Conservation (phyloP, 2,797 vertebrate species). For the Typhlichthys subterraneus region DNA sequence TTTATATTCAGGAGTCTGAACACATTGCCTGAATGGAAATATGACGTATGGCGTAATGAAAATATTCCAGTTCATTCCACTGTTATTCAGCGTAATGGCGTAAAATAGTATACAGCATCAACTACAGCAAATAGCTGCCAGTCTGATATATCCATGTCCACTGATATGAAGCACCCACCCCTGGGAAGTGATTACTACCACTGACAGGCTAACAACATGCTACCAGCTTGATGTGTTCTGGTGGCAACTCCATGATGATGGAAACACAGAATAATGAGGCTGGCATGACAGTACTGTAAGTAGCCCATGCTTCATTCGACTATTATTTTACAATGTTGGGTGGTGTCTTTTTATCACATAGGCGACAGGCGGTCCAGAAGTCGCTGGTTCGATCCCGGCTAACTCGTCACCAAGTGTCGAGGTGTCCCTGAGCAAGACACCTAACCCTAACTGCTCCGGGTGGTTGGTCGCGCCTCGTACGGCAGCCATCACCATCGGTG, state of each 20-base stretch:
- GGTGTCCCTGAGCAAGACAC: too few relatives aligned
- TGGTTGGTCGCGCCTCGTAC: too few relatives aligned
- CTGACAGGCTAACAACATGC: slow-evolving; percentile 36
- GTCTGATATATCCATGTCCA: slow-evolving; percentile 4
- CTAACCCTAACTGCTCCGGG: too few relatives aligned
- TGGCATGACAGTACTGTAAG: slow-evolving; percentile 3
- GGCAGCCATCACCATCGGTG: too few relatives aligned
- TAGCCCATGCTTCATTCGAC: slow-evolving; percentile 11
- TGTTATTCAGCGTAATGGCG: slow-evolving; percentile 15
- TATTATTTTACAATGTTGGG: too few relatives aligned
- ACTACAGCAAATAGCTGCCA: slow-evolving; percentile 30
- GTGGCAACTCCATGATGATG: slow-evolving; percentile 32
- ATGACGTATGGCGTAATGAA: slow-evolving; percentile 9
- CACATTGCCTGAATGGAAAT: slow-evolving; percentile 5
- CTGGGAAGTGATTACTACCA: slow-evolving; percentile 51
- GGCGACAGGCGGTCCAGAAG: too few relatives aligned
- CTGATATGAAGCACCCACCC: slow-evolving; percentile 31
- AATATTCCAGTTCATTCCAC: slow-evolving; percentile 13
- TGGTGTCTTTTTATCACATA: too few relatives aligned
- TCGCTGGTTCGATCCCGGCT: too few relatives aligned
- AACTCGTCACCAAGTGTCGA: too few relatives aligned
- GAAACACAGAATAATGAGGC: slow-evolving; percentile 22
- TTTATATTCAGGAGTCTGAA: not conserved
- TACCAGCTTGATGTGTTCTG: slow-evolving; percentile 38
- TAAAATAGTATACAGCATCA: slow-evolving; percentile 31